Conservation (phyloP, 2,113 vertebrate species). For the Lucifuga dentata region DNA sequence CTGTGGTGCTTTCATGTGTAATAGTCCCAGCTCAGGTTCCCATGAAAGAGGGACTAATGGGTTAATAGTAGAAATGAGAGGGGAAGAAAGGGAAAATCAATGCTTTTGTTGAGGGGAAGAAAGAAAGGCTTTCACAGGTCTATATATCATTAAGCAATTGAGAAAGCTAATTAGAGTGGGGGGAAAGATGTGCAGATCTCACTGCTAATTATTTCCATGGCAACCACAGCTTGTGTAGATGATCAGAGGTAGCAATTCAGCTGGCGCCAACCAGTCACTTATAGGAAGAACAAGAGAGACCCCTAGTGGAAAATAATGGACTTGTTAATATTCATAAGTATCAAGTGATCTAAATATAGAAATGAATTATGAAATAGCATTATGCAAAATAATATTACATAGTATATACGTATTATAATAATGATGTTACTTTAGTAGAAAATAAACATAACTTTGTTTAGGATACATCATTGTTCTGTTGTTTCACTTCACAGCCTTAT, state of each 20-base stretch:
- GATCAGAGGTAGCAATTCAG: constrained; percentile 67
- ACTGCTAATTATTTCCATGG: constrained; percentile 86
- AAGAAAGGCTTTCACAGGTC: constrained; percentile 85
- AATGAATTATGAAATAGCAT: too few relatives aligned
- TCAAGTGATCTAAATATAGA: too few relatives aligned
- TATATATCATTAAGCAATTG: constrained; percentile 88
- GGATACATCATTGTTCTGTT: too few relatives aligned
- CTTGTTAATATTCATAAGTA: not conserved
- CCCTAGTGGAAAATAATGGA: constrained; percentile 71
- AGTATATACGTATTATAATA: too few relatives aligned
- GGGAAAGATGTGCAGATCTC: constrained; percentile 77
- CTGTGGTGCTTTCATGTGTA: constrained; percentile 71
- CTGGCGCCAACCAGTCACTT: constrained; percentile 16
- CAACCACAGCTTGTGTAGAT: constrained; percentile 79
- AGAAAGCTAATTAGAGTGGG: constrained; percentile 85
- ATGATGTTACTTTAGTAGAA: too few relatives aligned
- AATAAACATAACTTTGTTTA: too few relatives aligned
- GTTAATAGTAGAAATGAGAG: constrained; percentile 83
- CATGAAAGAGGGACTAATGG: constrained; percentile 81
- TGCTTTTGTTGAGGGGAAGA: constrained; percentile 84
- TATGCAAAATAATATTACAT: too few relatives aligned
- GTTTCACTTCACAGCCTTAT: too few relatives aligned
- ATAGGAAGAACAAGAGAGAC: constrained; percentile 70
- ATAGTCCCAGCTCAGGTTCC: constrained; percentile 78
- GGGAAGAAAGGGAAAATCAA: constrained; percentile 79